Conservation (phyloP, 2,797 vertebrate species). For the Petrocephalus schoutedeni region DNA sequence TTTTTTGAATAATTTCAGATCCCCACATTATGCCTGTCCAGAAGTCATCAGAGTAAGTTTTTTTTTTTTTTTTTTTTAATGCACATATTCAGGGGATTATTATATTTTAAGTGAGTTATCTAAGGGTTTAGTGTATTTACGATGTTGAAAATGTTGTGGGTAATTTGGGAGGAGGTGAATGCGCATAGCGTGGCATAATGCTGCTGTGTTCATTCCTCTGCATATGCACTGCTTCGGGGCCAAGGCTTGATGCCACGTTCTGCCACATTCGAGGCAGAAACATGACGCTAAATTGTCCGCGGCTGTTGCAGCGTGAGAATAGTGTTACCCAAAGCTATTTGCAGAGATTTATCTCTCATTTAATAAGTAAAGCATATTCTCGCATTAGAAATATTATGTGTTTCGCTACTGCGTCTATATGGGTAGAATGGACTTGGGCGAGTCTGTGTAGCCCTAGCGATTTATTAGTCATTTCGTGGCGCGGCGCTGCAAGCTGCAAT, state of each 20-base stretch:
- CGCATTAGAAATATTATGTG: not conserved
- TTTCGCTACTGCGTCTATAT: not conserved
- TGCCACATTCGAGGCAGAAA: not conserved
- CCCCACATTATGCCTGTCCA: conserved; percentile 95
- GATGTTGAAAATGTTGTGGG: not conserved
- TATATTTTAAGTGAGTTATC: not conserved
- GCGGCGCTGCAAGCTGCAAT: not conserved
- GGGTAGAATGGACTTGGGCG: not conserved
- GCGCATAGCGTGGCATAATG: not conserved
- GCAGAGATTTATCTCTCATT: not conserved
- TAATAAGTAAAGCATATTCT: not conserved
- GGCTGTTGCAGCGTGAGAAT: not conserved
- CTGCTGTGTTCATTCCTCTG: not conserved
- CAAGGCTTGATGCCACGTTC: not conserved
- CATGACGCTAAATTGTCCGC: not conserved
- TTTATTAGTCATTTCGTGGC: not conserved
- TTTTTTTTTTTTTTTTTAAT: not conserved
- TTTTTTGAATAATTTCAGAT: conserved; percentile 62
- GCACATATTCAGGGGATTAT: not conserved
- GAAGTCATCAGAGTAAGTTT: conserved; percentile 92
- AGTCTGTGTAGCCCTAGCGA: not conserved
- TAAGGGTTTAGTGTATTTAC: not conserved
- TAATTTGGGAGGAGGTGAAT: not conserved
- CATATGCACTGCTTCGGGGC: not conserved
- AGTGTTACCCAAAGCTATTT: not conserved